Percentiles rank a stretch among this genome's conserved stretches.
Conservation (phyloP, 1,140 invertebrate species). For the Lordiphosa clarofinis region DNA sequence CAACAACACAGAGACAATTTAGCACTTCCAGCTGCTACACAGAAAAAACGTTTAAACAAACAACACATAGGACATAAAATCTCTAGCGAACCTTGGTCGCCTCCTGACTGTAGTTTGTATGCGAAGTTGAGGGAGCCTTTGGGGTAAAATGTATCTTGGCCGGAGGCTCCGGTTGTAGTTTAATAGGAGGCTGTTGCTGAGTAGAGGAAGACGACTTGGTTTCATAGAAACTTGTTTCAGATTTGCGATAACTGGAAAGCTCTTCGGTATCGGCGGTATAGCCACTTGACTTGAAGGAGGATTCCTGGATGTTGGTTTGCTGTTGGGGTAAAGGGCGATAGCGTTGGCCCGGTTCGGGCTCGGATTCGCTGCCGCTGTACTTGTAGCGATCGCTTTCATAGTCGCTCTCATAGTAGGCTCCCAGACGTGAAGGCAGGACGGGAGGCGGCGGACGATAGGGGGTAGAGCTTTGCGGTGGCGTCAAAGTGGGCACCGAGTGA, state of each 20-base stretch:
- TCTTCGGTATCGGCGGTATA: constrained; percentile 88
- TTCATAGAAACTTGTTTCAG: constrained; percentile 61
- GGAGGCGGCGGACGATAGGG: constrained; percentile 80
- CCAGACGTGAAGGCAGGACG: constrained; percentile 83
- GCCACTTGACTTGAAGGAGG: constrained; percentile 82
- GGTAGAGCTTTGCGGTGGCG: constrained; percentile 32
- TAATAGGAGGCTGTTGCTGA: constrained; percentile 11
- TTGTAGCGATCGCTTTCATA: constrained; percentile 88
- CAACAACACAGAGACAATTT: constrained; percentile 19
- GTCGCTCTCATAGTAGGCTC: constrained; percentile 84
- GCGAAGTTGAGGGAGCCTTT: constrained; percentile 9
- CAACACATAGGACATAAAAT: constrained; percentile 28
- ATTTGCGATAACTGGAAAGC: constrained; percentile 73
- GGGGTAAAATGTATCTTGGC: constrained; percentile 46
- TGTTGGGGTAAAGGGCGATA: constrained; percentile 82
- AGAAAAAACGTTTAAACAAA: constrained; percentile 19
- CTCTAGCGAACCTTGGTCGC: constrained; percentile 76
- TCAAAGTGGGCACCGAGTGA: constrained; percentile 80
- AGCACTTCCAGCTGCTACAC: constrained; percentile 47
- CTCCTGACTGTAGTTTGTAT: constrained; percentile 60
- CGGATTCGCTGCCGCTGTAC: constrained; percentile 84
- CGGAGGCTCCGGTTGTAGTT: constrained; percentile 48
- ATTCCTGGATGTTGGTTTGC: constrained; percentile 22
- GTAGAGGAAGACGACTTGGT: constrained; percentile 45
- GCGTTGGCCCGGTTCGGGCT: constrained; percentile 82